Base-by-base conservation (phyloP, 1,140 invertebrate genomes). In the Plodia interpunctella region DNA sequence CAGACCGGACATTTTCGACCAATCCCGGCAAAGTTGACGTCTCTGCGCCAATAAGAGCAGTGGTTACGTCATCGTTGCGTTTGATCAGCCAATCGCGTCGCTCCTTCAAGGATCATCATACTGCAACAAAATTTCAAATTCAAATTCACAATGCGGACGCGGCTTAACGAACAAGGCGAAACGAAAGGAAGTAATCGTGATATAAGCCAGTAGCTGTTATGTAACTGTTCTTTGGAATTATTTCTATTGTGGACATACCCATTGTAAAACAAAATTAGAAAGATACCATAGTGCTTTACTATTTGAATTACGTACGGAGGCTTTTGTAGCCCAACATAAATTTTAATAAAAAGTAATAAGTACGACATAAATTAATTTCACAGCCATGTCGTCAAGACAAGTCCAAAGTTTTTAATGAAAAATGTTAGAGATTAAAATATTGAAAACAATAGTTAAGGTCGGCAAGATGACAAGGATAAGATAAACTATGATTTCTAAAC, bases 1-100 rank as follows among this genome's bases (percentile, higher is more conserved):
- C 73, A 90, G 60, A 13, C 89, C 87, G 52, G 90, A 90, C 90
- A 91, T 90, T 58, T 79, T 83, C 66, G 57, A 74, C 78, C 74
- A 81, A 81, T 74, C 68, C 56, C 66, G 38, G 57, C 64, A 63
- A 69, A 53, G 55, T 19, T 53, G 63, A 68, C 63, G 57, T 59
- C 54, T 49, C 65, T 60, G 70, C 57, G 59, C 80, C 78, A 81
- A 82, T 81, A 62, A 62, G 59, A 21, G 51, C 30, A 21, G 57
- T 52, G 19, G 8, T 28, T 19, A 44, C 38, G 38, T 18, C 63
- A 60, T 68, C 62, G 66, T 15, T 19, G 54, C 55, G 32, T 49
- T 32, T 49, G 30, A 59, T 57, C 55, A 59, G 63, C 75, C 77
- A 80, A 74, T 80, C 57, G 58, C 35, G 28, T 20, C 59, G 59